Evolutionary conservation across 2,888 invertebrate species (phyloP), one percentile per base, ranked within the genome.

Genomic region (Aleiodes leptofemur): DNA sequence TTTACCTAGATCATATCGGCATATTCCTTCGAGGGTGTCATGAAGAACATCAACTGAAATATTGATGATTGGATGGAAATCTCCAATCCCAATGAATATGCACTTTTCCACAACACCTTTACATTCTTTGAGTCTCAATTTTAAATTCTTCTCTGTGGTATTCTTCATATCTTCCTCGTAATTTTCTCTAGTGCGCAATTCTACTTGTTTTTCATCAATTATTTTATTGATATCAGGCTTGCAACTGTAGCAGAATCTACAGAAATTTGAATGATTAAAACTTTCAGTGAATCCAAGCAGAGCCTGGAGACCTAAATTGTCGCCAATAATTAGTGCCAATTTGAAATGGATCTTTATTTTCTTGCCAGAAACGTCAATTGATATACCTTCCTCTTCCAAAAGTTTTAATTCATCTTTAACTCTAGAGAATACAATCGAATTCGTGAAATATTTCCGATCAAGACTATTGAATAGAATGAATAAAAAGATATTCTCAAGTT

Each of bases 401-500:
- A 71, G 74, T 69, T 69, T 8, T 1, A 80, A 43, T 53, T 80
- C 76, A 9, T 80, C 73, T n/a, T 69, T 61, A 13, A 77, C 34
- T 48, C 55, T 50, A 1, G 71, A 50, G 14, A 78, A 77, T 38
- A 76, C 69, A 13, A 53, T 31, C 23, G 68, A 38, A 50, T 76
- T 77, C 23, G 34, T 29, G 43, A 74, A 70, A 31, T n/a, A 4
- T 64, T 71, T 29, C 1, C 72, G 66, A 16, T 78, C 74, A 8
- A 72, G 50, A 31, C 74, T 69, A 48, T 76, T 74, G 14, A 76
- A 71, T 9, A 76, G 34, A 1, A 76, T 38, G 61, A 72, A 71
- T 4, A 77, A 43, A 69, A 80, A 79, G 48, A 77, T 79, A n/a
- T 76, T 74, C n/a, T 77, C 71, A 13, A 79, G 55, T 64, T 72